A percentile compares a stretch with the other conserved stretches of the same genome.
phyloP scores from a whole-genome alignment of 2,113 vertebrate genomes.

The Balaeniceps rex region DNA sequence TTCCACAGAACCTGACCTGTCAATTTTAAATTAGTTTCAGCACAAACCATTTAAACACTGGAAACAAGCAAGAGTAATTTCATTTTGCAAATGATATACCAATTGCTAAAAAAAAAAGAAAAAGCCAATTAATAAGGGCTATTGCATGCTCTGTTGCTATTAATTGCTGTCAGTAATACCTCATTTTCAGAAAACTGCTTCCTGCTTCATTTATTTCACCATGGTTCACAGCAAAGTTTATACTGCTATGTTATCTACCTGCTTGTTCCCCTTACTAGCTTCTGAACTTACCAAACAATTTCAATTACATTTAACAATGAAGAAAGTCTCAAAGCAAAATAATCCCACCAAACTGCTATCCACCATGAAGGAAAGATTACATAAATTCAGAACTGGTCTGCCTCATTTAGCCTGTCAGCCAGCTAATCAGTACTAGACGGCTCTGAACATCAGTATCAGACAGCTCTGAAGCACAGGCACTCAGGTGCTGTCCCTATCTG shows the following conservation, averaged over 20 bases:
- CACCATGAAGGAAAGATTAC: neutral
- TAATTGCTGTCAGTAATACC: neutral
- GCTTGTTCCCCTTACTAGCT: neutral
- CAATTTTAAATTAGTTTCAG: conserved; percentile 43
- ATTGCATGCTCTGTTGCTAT: neutral
- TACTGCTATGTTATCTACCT: neutral
- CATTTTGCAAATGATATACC: neutral
- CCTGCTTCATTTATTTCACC: neutral
- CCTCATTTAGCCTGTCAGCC: neutral
- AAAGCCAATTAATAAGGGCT: neutral
- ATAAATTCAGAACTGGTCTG: neutral
- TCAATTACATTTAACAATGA: neutral
- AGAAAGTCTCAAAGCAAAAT: neutral
- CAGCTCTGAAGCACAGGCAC: neutral
- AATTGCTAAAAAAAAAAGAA: neutral
- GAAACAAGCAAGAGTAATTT: conserved; percentile 19
- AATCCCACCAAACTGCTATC: neutral
- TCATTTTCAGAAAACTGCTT: neutral
- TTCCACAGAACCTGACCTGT: conserved; percentile 22
- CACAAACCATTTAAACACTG: conserved; percentile 26
- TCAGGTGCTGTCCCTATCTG: neutral
- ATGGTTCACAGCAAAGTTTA: neutral
- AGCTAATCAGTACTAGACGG: neutral
- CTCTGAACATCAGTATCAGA: neutral
- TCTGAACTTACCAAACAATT: neutral